Evolutionary conservation across 1,140 invertebrate genomes (phyloP).

Genomic region (Euglossa dilemma): DNA sequence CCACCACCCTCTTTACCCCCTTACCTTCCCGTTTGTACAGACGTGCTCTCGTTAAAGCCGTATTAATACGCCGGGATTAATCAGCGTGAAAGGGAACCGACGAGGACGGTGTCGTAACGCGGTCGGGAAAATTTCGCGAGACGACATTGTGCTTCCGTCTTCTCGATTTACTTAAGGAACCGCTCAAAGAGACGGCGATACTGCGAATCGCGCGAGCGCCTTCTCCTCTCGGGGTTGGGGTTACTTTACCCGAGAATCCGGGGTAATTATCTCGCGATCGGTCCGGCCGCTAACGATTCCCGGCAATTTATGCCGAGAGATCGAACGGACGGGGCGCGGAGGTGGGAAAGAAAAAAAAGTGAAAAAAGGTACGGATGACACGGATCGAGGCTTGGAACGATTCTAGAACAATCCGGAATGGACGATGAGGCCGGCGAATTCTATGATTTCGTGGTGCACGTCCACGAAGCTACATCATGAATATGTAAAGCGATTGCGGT

Average conservation of each 20-base stretch:
- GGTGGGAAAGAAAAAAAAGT: too few relatives aligned
- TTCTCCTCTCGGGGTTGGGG: too few relatives aligned
- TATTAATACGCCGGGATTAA: conserved; percentile 25
- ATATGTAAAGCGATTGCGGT: conserved; percentile 70
- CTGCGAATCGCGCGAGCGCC: background rate
- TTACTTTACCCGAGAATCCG: too few relatives aligned
- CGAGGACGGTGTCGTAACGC: background rate
- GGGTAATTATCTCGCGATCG: background rate
- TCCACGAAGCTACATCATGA: conserved; percentile 66
- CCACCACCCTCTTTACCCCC: too few relatives aligned
- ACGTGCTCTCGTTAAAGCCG: conserved; percentile 21
- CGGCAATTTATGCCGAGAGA: background rate
- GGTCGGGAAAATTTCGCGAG: background rate
- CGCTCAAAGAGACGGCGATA: conserved; percentile 19
- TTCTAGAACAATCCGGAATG: conserved; percentile 54
- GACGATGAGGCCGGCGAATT: conserved; percentile 59
- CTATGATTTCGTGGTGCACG: conserved; percentile 63
- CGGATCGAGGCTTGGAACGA: conserved; percentile 37
- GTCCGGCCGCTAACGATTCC: conserved; percentile 27
- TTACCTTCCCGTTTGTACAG: background rate
- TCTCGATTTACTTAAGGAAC: conserved; percentile 18
- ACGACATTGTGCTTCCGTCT: background rate
- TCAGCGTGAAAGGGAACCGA: conserved; percentile 22
- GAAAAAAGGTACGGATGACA: conserved; percentile 23
- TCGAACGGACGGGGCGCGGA: background rate